Conservation (phyloP, 2,113 vertebrate genomes). For the Ophiodon elongatus region DNA sequence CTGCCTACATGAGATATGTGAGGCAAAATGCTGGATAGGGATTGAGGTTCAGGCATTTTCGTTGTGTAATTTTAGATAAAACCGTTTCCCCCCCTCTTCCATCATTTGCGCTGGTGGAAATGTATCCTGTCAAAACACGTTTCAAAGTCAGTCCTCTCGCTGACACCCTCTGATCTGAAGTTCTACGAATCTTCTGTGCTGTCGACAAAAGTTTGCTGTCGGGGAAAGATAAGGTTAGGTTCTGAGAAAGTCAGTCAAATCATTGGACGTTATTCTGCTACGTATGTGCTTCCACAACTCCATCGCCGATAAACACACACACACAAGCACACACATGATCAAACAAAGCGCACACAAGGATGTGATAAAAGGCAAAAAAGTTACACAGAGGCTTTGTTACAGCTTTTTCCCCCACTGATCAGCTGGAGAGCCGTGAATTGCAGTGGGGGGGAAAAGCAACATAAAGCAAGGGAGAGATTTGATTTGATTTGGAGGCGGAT, state of each 20-base stretch:
- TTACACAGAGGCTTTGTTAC: slow-evolving; percentile 37
- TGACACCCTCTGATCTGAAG: slow-evolving; percentile 77
- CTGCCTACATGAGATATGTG: slow-evolving; percentile 14
- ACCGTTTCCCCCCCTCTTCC: slow-evolving; percentile 29
- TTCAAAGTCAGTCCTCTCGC: slow-evolving; percentile 73
- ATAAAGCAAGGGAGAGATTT: slow-evolving; percentile 34
- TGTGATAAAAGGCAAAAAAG: slow-evolving; percentile 52
- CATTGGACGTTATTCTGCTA: slow-evolving; percentile 42
- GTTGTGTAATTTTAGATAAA: slow-evolving; percentile 62
- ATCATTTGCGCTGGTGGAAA: slow-evolving; percentile 59
- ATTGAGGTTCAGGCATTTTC: slow-evolving; percentile 29
- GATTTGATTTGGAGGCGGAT: slow-evolving; percentile 62
- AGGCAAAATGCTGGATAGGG: slow-evolving; percentile 32
- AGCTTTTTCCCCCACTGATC: slow-evolving; percentile 43
- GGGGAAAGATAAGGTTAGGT: slow-evolving; percentile 74
- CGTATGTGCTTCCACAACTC: slow-evolving; percentile 26
- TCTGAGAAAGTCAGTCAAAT: slow-evolving; percentile 59
- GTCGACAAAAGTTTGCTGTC: slow-evolving; percentile 76
- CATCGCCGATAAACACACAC: slow-evolving; percentile 7
- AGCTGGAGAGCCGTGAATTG: slow-evolving; percentile 32
- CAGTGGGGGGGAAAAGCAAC: not conserved
- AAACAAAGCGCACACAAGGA: slow-evolving; percentile 49
- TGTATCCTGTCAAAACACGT: slow-evolving; percentile 74
- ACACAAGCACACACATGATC: slow-evolving; percentile 42
- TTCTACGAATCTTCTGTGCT: slow-evolving; percentile 65